A percentile compares a stretch with the other conserved stretches of the same genome.
These are phyloP conservation scores for Plestiodon gilberti DNA, from an alignment of 2,113 vertebrate genomes.

Conservation along the genomic window DNA sequence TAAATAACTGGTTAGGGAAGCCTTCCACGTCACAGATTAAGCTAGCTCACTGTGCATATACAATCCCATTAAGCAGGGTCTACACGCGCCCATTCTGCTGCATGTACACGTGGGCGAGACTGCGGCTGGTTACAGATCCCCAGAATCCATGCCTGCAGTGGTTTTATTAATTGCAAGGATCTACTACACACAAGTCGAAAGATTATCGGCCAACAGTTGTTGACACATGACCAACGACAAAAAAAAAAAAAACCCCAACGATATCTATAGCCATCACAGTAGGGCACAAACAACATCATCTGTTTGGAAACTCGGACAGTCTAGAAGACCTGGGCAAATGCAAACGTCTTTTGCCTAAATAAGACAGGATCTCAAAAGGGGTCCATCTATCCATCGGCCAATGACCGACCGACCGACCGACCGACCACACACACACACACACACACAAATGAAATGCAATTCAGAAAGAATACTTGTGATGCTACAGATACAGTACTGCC, in stretches of 20 bases:
- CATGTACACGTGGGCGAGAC: not conserved
- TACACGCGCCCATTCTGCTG: not conserved
- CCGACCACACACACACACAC: fast-evolving
- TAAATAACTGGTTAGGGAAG: not conserved
- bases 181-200: too few species aligned
- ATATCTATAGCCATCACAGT: too few species aligned
- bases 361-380: not conserved
- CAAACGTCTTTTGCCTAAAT: not conserved
- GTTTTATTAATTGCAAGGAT: too few species aligned
- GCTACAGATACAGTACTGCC: not conserved
- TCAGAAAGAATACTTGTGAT: not conserved
- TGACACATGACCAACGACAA: too few species aligned
- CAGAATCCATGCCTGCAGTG: not conserved
- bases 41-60: not conserved
- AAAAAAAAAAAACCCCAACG: too few species aligned
- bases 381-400: not conserved
- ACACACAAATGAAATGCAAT: not conserved
- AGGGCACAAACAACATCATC: too few species aligned
- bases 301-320: too few species aligned
- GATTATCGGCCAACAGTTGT: too few species aligned
- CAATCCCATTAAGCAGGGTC: not conserved
- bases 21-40: not conserved
- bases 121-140: not conserved
- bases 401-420: too few species aligned
- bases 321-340: not conserved